Percentiles rank a stretch among this genome's conserved stretches.
Evolutionary conservation across 2,113 vertebrate species (phyloP).

Genomic region (Edolisoma coerulescens): DNA sequence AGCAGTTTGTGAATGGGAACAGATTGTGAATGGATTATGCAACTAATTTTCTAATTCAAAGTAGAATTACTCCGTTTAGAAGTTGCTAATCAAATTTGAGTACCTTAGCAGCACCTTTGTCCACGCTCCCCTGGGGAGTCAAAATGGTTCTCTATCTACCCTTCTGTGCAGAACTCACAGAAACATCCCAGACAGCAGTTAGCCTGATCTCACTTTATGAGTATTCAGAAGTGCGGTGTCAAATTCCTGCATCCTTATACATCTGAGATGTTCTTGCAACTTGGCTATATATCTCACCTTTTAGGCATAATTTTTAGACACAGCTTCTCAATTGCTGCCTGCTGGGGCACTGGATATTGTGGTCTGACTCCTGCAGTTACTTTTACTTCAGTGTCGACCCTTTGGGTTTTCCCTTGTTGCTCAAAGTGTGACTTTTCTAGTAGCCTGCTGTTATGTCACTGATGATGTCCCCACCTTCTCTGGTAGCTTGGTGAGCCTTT

Average conservation of each 20-base stretch:
- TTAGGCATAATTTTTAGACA: neutral
- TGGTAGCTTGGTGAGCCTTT: neutral
- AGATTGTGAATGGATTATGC: neutral
- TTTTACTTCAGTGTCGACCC: fast-evolving
- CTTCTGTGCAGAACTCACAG: neutral
- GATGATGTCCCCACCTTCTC: neutral
- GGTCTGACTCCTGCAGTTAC: neutral
- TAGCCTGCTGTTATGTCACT: neutral
- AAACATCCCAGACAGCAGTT: neutral
- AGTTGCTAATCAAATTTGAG: neutral
- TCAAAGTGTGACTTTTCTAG: neutral
- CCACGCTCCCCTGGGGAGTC: neutral
- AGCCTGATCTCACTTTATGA: neutral
- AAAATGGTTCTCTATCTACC: neutral
- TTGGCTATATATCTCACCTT: neutral
- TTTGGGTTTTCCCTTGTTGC: neutral
- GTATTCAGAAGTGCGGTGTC: neutral
- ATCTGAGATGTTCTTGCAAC: neutral
- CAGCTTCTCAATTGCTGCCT: neutral
- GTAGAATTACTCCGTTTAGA: neutral
- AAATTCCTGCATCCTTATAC: neutral
- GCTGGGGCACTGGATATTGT: neutral
- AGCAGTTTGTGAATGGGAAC: neutral
- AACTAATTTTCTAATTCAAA: neutral
- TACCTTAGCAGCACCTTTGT: neutral